Conservation (phyloP, 1,140 invertebrate genomes). For the Myzus persicae region DNA sequence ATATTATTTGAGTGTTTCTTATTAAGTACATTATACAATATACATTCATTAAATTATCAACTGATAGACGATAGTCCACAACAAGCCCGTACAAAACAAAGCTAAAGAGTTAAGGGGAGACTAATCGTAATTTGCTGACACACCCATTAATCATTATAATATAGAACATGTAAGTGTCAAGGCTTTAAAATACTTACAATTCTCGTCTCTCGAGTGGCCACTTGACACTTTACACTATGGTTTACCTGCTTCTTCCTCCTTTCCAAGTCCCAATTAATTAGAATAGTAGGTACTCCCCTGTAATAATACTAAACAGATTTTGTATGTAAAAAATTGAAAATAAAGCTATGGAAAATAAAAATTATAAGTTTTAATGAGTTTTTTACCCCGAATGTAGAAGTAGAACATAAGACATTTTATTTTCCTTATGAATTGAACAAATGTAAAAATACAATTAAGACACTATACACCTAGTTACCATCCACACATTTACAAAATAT, state of each 20-base stretch:
- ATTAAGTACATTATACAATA: background rate
- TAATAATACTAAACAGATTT: background rate
- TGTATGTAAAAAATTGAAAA: background rate
- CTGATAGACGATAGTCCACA: too few species aligned
- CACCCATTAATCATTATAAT: background rate
- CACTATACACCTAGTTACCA: background rate
- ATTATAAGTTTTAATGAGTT: background rate
- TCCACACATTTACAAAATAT: too few species aligned
- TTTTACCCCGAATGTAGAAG: background rate
- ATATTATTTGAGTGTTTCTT: conserved; percentile 3
- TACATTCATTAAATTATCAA: background rate
- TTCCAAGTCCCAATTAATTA: too few species aligned
- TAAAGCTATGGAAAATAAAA: background rate
- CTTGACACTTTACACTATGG: background rate
- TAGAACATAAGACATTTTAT: background rate
- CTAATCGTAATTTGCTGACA: background rate
- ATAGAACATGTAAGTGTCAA: background rate
- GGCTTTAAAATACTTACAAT: background rate
- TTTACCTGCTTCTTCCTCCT: background rate
- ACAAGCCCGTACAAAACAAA: background rate
- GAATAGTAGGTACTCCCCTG: too few species aligned
- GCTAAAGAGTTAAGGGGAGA: too few species aligned
- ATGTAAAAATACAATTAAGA: background rate
- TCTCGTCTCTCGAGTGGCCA: background rate
- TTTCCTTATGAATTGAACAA: background rate